These are phyloP conservation scores for Falco punctatus DNA, from an alignment of 2,113 vertebrate genomes.

Conservation along the genomic window DNA sequence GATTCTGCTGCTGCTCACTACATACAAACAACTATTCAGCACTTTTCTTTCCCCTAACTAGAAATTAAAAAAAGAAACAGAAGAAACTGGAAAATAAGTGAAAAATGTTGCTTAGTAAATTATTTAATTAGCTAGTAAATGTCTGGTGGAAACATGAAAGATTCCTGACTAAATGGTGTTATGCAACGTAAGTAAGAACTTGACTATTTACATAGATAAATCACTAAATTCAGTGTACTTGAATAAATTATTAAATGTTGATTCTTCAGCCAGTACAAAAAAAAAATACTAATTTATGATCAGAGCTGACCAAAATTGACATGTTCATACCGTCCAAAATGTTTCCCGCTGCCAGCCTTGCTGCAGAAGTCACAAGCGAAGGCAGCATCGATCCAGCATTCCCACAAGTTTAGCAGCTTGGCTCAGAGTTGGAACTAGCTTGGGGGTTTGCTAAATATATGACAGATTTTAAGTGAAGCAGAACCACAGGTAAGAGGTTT, in stretches of 20 bases:
- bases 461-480: neutral
- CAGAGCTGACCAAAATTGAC: neutral
- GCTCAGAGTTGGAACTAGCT: neutral
- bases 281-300: neutral
- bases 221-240: neutral
- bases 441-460: neutral
- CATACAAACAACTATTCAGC: constrained; percentile 26
- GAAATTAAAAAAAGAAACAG: neutral
- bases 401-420: neutral
- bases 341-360: neutral
- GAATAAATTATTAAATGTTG: neutral
- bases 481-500: neutral
- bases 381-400: neutral
- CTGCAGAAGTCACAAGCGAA: neutral
- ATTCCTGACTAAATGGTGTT: neutral
- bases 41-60: neutral
- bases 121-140: neutral
- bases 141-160: neutral
- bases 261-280: neutral
- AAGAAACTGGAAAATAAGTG: neutral
- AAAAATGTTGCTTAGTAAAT: neutral
- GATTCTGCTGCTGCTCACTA: neutral
- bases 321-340: neutral
- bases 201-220: neutral
- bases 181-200: neutral